phyloP scores from a whole-genome alignment of 2,888 invertebrate species.

The Drosophila histrio region DNA sequence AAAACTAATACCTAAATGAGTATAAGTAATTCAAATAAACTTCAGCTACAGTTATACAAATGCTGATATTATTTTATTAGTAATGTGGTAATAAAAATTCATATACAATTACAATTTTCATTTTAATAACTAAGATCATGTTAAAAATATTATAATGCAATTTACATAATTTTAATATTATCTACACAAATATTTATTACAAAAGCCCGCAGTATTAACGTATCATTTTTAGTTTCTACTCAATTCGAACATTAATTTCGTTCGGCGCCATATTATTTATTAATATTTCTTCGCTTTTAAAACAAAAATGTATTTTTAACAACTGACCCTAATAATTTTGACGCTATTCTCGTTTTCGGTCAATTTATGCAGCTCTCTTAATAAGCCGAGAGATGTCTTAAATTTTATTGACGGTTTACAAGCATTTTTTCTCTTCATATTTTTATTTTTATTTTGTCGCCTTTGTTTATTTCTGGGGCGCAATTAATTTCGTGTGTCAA shows the following conservation, averaged over 20 bases:
- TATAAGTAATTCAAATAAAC: no score
- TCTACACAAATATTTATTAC: neutral
- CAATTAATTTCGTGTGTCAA: constrained; percentile 49
- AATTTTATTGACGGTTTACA: constrained; percentile 40
- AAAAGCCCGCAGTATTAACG: neutral
- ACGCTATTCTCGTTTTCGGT: constrained; percentile 16
- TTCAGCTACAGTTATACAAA: no score
- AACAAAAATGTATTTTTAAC: constrained; percentile 48
- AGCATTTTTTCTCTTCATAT: constrained; percentile 8
- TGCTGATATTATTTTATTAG: no score
- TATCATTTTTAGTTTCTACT: neutral
- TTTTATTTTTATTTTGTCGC: constrained; percentile 15
- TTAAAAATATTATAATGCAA: neutral
- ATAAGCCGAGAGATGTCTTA: constrained; percentile 15
- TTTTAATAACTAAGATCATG: no score
- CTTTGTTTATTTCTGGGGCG: constrained; percentile 28
- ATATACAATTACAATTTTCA: no score
- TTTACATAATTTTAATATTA: neutral
- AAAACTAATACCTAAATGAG: no score
- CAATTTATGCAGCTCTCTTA: constrained; percentile 23
- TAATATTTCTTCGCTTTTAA: constrained; percentile 11
- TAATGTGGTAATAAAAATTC: no score
- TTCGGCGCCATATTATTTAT: constrained; percentile 11
- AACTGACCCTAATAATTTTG: constrained; percentile 52
- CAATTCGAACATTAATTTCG: neutral